These are phyloP conservation scores for Neosilurus hyrtlii DNA, from an alignment of 2,797 vertebrate genomes.

Conservation along the genomic window DNA sequence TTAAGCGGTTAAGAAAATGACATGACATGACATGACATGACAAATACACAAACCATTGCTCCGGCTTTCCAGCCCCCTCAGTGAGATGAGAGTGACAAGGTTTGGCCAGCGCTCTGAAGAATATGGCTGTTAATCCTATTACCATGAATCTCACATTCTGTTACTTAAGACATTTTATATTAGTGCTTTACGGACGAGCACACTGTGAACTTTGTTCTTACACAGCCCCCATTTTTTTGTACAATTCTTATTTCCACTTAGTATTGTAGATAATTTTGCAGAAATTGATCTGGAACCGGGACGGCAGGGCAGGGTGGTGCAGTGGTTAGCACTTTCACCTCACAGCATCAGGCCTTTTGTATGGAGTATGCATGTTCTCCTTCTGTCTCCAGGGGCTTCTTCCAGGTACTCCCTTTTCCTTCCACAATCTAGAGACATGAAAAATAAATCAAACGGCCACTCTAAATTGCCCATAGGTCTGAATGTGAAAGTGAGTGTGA, in stretches of 20 bases:
- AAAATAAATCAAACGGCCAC: no score
- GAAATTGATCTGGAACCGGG: neutral
- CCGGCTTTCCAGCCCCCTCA: neutral
- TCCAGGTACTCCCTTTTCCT: no score
- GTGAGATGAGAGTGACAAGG: constrained; percentile 7
- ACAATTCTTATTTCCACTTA: neutral
- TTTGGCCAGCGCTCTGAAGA: neutral
- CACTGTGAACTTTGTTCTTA: neutral
- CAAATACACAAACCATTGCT: neutral
- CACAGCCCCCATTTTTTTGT: neutral
- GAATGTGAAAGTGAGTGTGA: no score
- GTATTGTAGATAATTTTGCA: neutral
- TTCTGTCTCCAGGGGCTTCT: no score
- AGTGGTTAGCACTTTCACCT: no score
- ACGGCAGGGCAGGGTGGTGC: no score
- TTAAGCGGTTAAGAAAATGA: no score
- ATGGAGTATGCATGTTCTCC: no score
- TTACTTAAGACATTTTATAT: constrained; percentile 13
- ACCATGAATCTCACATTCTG: constrained; percentile 20
- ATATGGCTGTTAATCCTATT: constrained; percentile 36
- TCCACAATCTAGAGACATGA: no score
- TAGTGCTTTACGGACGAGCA: constrained; percentile 1
- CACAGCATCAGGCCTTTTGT: no score
- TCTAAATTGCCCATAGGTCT: no score
- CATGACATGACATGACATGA: no score